Evolutionary conservation across 2,797 vertebrate genomes (phyloP), one percentile per base, ranked within the genome.

Genomic region (Coregonus suidteri): DNA sequence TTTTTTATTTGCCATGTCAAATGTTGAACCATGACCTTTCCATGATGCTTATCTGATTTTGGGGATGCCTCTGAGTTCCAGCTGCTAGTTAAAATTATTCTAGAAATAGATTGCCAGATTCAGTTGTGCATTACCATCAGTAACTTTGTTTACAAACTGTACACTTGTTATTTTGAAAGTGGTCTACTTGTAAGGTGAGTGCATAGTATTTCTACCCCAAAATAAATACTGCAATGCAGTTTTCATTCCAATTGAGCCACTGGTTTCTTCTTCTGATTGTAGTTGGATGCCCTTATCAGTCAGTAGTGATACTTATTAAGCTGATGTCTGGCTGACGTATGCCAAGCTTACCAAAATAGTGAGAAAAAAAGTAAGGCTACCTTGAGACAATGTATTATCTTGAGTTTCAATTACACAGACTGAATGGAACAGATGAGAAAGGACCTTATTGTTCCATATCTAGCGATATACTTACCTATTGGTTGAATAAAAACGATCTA

Each of bases 341-440:
- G 2, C 41, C 11, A 47, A 47, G 9, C 41, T 47, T 47, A 47
- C 41, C 9, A 13, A 47, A 47, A 47, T 34, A 3, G 31, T 34
- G 25, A 25, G 25, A 25, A 25, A 25, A 25, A 25, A 47, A 13
- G 9, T 47, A 47, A 47, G 25, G 13, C 41, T 65, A 30, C 3
- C 15, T n/a, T 81, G 7, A 81, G 35, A 35, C 47, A 35, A 16
- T 69, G 83, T 67, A 1, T 3, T 52, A 16, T 20, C 62, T 4
- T 64, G 6, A 64, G 41, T 34, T 20, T 34, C 6, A 9, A 7
- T 62, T n/a, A 59, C 15, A 2, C 3, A 2, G n/a, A 62, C 7
- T 3, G 7, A 20, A 62, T 62, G 6, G 53, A 9, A 20, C 56
- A 18, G 4, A 9, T 20, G 56, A 54, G 35, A 13, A 62, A 56